Base-by-base conservation (phyloP, 2,797 vertebrate genomes). In the Myiothlypis coronata region DNA sequence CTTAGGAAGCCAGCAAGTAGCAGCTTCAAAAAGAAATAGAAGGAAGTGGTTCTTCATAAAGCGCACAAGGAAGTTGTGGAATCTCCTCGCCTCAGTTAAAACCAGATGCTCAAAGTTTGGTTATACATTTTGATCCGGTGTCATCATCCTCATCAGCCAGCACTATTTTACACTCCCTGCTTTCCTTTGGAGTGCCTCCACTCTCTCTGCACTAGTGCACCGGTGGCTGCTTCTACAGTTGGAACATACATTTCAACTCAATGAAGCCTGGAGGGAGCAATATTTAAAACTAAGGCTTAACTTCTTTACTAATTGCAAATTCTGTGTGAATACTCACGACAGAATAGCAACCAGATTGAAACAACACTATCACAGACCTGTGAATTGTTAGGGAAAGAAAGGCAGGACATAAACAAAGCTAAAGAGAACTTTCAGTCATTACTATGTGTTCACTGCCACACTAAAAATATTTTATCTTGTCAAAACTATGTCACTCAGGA, bases 1-100 rank as follows among this genome's bases (percentile, higher is more conserved):
- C 7, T 82, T 50, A 57, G 67, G 55, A 94, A 89, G 67, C 24
- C 50, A 83, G 39, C 46, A 89, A 94, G 74, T 7, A 81, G 35
- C 44, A 65, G 27, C 89, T 90, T 89, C 68, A 83, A 91, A 92
- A 93, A 69, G 56, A 87, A 76, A 47, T 34, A 74, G 64, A 68
- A 93, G 64, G 64, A 91, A 89, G 30, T 65, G 28, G 81, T 41
- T 83, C 89, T 92, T 79, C 74, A 84, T 57, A 61, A 83, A 96
- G 81, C 21, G 70, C 52, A 27, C 41, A 32, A 65, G 34, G 47
- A 93, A 79, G 43, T 20, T 69, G 47, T 63, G 52, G 55, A 65
- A 81, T 64, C 56, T 75, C 90, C 65, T 78, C 0, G 0, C 19
- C 49, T 86, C 61, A 35, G 86, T 64, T 71, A 86, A 84, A 93